Evolutionary conservation across 2,113 vertebrate genomes (phyloP), one percentile per base, ranked within the genome.

Genomic region (Urocitellus parryii): DNA sequence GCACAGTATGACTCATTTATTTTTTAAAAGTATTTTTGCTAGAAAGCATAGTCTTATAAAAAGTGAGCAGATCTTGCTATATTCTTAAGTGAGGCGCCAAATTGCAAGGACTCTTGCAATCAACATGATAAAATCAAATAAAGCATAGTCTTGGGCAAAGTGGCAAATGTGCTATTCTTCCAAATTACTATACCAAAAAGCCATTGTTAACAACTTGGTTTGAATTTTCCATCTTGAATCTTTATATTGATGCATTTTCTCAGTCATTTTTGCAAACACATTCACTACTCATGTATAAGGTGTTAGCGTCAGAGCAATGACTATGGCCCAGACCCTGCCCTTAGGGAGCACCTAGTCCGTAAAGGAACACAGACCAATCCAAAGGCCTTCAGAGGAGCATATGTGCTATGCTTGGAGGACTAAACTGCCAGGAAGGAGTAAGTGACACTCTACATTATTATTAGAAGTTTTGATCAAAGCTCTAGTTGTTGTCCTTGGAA

Each of bases 61-160:
- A 86, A 94, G 27, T 70, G 37, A 88, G 61, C 24, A 77, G 65
- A 81, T n/a, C 24, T 88, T 51, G 53, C 39, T 79, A 4, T 80
- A 16, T 76, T 78, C 56, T 96, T 94, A 73, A 92, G 24, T 88
- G 73, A 32, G 24, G 16, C 90, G 73, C 88, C 37, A 74, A 74
- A 74, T 72, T n/a, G n/a, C n/a, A 22, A 96, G 39, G 45, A 70
- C 29, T 68, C 16, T 83, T 72, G 48, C 42, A 87, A 56, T 65
- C 39, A 74, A 93, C 11, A 22, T 39, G 63, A 79, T 95, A 42
- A 85, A 95, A 53, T 85, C 12, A 90, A 96, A 94, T 45, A 37
- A 67, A 72, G 20, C 27, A 16, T 61, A 53, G 73, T 94, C 20
- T 94, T 95, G 81, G 76, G 76, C 34, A 74, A 89, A 91, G 37